Base-by-base conservation (phyloP, 2,113 vertebrate genomes). In the Dicerorhinus sumatrensis region DNA sequence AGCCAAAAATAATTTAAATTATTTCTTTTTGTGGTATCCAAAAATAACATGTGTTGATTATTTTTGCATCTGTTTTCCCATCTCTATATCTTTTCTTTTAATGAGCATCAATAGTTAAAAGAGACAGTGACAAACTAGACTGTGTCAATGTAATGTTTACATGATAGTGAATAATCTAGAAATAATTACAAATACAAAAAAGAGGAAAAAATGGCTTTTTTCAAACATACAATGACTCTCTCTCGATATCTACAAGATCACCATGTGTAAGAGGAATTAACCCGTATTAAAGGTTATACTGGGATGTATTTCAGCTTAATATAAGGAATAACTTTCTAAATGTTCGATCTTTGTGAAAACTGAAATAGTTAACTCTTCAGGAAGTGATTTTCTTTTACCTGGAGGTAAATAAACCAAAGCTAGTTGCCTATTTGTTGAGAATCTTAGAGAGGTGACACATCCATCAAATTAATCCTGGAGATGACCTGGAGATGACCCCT, bases 101-200 rank as follows among this genome's bases (percentile, higher is more conserved):
- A 56, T 79, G 21, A 93, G 21, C 27, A 76, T n/a, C n/a, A 94
- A 14, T 11, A 89, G 80, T 95, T 90, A 75, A 56, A 92, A 93
- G 54, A 25, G 33, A 69, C 63, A 9, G 31, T 73, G 56, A 56
- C 33, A 72, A 11, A 46, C 79, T 48, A 73, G 2, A 73, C 10
- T 36, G 23, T 31, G 13, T 48, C 46, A 42, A 23, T n/a, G 13
- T 23, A 65, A 36, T 86, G 8, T 58, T 86, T 18, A 67, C 5
- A 69, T 51, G 33, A 83, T 31, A 10, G 14, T 58, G 54, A 79
- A 77, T 10, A 92, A 31, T 80, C 33, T 56, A 89, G 65, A 89
- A 89, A 31, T 9, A 95, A 70, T 77, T 76, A 79, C 12, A 23
- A 77, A 67, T 5, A 14, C 4, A 56, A 67, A 86, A 91, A 58